A percentile compares a stretch with the other conserved stretches of the same genome.
Evolutionary conservation across 2,113 vertebrate genomes (phyloP).

Genomic region (Sinocyclocheilus anshuiensis): DNA sequence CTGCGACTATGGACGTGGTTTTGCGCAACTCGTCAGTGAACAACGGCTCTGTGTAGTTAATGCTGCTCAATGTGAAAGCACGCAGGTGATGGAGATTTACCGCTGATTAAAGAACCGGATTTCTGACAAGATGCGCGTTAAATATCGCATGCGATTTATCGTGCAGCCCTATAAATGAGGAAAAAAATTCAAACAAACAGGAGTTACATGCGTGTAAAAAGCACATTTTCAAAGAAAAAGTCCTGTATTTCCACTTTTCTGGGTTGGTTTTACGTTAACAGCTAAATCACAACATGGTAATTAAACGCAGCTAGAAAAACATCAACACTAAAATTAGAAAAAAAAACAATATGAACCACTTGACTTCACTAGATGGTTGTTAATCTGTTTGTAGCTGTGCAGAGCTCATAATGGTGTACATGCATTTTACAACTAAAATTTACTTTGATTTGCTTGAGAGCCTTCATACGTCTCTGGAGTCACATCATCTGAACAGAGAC

Average conservation of each 20-base stretch:
- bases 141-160: too few relatives aligned
- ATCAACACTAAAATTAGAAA: not conserved
- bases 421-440: not conserved
- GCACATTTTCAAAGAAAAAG: not conserved
- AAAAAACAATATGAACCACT: not conserved
- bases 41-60: too few relatives aligned
- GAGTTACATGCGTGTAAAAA: not conserved
- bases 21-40: too few relatives aligned
- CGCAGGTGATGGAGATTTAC: too few relatives aligned
- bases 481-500: not conserved
- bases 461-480: not conserved
- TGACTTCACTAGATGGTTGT: not conserved
- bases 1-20: too few relatives aligned
- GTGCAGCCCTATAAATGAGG: conserved; percentile 42
- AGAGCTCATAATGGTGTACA: not conserved
- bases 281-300: not conserved
- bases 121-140: too few relatives aligned
- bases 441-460: conserved; percentile 21
- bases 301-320: not conserved
- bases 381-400: not conserved
- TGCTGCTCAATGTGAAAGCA: too few relatives aligned
- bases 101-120: too few relatives aligned
- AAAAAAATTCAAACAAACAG: not conserved
- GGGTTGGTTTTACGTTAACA: not conserved
- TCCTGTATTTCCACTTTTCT: not conserved